Percentiles rank a stretch among this genome's conserved stretches.
Conservation (phyloP, 1,140 invertebrate genomes). For the Phortica variegata region DNA sequence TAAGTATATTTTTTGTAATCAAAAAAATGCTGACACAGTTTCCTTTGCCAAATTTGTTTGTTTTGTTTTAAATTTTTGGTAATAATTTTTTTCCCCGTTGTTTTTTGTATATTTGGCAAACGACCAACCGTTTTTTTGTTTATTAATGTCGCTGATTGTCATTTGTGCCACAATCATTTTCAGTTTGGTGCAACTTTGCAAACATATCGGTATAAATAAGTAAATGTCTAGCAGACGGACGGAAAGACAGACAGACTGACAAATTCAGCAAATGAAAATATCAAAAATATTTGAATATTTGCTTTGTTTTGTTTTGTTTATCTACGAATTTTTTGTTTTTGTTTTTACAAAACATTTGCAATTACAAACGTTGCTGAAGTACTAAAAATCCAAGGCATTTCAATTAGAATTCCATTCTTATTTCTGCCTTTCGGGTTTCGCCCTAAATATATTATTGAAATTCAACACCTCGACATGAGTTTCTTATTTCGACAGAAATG, state of each 20-base stretch:
- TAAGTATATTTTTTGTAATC: constrained; percentile 23
- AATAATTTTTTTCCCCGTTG: constrained; percentile 6
- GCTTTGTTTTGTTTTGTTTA: too few species aligned
- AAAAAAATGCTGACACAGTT: constrained; percentile 31
- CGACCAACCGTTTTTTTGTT: constrained; percentile 38
- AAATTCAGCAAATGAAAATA: neutral
- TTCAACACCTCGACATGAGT: constrained; percentile 29
- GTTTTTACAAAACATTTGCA: too few species aligned
- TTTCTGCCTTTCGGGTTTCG: too few species aligned
- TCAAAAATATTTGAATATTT: neutral
- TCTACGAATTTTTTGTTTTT: too few species aligned
- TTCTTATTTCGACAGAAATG: too few species aligned
- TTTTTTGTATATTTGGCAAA: constrained; percentile 21
- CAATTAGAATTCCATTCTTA: too few species aligned
- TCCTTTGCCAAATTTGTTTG: constrained; percentile 31
- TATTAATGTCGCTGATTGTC: constrained; percentile 40
- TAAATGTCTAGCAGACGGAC: neutral
- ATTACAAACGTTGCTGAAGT: too few species aligned
- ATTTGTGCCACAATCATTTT: constrained; percentile 31
- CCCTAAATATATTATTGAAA: constrained; percentile 41
- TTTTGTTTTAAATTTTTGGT: too few species aligned
- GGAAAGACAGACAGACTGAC: constrained; percentile 1
- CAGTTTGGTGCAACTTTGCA: too few species aligned
- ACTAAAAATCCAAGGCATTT: constrained; percentile 21
- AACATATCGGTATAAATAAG: too few species aligned